Evolutionary conservation across 1,140 invertebrate genomes (phyloP).

Genomic region (Geopemphigus sp.): DNA sequence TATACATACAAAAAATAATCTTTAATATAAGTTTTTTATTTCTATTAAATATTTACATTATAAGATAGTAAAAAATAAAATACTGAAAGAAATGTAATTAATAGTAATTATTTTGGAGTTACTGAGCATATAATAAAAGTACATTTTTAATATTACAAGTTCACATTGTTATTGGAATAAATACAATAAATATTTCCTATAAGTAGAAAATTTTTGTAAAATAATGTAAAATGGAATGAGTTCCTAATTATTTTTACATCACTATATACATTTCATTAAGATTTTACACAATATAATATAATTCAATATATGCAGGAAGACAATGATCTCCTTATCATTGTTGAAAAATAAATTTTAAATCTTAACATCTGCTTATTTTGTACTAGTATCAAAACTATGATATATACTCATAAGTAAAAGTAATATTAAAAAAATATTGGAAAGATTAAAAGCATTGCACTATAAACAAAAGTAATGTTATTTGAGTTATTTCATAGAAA

Average conservation of each 20-base stretch:
- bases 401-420: constrained; percentile 12
- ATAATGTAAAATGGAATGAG: constrained; percentile 40
- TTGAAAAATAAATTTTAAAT: constrained; percentile 39
- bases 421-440: constrained; percentile 15
- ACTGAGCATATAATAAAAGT: constrained; percentile 47
- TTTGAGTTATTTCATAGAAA: constrained; percentile 18
- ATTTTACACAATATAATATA: constrained; percentile 34
- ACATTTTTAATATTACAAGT: constrained; percentile 43
- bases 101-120: constrained; percentile 33
- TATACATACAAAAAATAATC: background rate
- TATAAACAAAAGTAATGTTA: constrained; percentile 17
- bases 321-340: constrained; percentile 47
- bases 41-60: constrained; percentile 38
- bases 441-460: constrained; percentile 22
- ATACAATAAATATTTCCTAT: constrained; percentile 38
- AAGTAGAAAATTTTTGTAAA: constrained; percentile 38
- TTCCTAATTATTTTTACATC: constrained; percentile 43
- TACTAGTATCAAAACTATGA: constrained; percentile 43
- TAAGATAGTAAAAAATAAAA: constrained; percentile 35
- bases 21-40: constrained; percentile 25
- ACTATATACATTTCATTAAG: constrained; percentile 43
- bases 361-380: constrained; percentile 41
- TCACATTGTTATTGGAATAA: constrained; percentile 23
- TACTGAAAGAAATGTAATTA: constrained; percentile 20
- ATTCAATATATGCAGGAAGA: constrained; percentile 42